These are phyloP conservation scores for Pandion haliaetus DNA, from an alignment of 2,113 vertebrate genomes.

Conservation along the genomic window DNA sequence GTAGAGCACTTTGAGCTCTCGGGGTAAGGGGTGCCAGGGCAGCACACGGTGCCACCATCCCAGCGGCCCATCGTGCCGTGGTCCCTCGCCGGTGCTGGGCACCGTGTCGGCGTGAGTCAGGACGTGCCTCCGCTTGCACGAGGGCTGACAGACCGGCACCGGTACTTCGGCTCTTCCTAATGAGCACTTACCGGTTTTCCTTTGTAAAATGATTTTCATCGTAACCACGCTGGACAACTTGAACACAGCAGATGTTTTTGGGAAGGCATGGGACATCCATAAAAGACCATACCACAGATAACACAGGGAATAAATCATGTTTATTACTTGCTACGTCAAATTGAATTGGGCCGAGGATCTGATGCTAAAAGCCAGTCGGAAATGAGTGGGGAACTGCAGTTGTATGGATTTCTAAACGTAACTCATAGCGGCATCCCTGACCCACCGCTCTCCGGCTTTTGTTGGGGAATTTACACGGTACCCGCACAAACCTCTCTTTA, in stretches of 20 bases:
- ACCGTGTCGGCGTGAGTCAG: accelerated
- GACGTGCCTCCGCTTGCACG: accelerated
- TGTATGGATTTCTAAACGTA: accelerated
- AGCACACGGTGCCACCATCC: accelerated
- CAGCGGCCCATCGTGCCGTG: no score
- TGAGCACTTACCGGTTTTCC: accelerated
- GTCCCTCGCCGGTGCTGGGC: neutral
- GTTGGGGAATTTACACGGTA: neutral
- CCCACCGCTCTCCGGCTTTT: accelerated
- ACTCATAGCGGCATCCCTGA: neutral
- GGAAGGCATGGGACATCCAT: neutral
- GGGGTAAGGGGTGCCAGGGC: neutral
- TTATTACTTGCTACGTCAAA: neutral
- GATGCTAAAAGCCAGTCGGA: neutral
- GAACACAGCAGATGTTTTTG: neutral
- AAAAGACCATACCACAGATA: neutral
- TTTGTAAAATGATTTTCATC: neutral
- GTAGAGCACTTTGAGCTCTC: neutral
- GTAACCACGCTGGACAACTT: neutral
- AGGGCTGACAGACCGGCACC: neutral
- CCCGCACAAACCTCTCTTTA: accelerated
- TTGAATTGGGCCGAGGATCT: neutral
- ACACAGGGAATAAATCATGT: neutral
- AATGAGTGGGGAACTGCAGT: neutral
- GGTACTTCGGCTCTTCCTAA: neutral